Percentiles rank a stretch among this genome's conserved stretches.
Conservation (phyloP, 2,797 vertebrate species). For the Kryptopterus vitreolus region DNA sequence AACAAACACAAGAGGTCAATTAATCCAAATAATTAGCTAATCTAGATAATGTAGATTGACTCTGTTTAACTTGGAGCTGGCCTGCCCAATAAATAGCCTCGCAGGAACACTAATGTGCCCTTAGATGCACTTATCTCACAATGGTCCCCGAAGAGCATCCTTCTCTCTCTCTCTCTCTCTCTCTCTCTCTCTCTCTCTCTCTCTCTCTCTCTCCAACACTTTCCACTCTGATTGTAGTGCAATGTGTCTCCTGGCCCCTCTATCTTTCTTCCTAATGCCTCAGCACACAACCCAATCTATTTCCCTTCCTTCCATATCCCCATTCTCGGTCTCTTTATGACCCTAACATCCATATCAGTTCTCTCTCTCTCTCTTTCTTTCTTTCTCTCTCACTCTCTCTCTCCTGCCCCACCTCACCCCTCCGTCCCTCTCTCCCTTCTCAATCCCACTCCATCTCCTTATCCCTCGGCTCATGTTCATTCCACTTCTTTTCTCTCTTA, state of each 20-base stretch:
- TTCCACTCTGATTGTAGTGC: constrained; percentile 11
- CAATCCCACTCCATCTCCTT: background rate
- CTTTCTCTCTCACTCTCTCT: no score
- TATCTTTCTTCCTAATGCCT: constrained; percentile 32
- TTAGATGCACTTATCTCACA: constrained; percentile 25
- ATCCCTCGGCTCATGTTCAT: constrained; percentile 1
- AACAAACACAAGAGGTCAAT: constrained; percentile 3
- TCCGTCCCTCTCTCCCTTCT: constrained; percentile 2
- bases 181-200: background rate
- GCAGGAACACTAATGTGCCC: constrained; percentile 12
- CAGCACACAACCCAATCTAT: constrained; percentile 30
- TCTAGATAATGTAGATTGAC: constrained; percentile 12
- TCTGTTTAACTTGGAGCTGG: background rate
- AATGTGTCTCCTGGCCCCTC: constrained; percentile 26
- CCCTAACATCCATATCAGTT: constrained; percentile 11
- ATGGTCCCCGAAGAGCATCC: constrained; percentile 22
- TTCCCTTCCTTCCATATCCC: constrained; percentile 19
- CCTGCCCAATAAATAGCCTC: constrained; percentile 28
- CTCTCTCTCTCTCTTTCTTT: no score
- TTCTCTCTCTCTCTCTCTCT: background rate
- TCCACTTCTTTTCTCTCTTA: constrained; percentile 24
- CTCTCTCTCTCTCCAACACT: background rate
- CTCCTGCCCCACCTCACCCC: no score
- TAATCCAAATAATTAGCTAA: constrained; percentile 20
- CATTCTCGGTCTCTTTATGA: constrained; percentile 14